Evolutionary conservation across 1,140 invertebrate genomes (phyloP).

Genomic region (Drosophila serrata): DNA sequence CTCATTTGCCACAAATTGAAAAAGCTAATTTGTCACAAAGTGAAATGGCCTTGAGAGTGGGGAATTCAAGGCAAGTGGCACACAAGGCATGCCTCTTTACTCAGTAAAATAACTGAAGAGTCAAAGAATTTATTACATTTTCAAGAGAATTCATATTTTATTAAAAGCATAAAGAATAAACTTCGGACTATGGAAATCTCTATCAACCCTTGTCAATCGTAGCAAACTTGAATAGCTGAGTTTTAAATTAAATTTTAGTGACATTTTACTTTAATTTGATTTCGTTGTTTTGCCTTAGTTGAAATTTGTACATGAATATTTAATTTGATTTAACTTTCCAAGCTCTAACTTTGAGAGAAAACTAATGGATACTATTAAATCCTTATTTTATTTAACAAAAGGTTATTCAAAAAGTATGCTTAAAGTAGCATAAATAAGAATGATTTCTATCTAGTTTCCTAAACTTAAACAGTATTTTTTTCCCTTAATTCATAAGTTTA

Average conservation of each 20-base stretch:
- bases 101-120: not conserved
- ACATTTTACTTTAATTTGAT: not conserved
- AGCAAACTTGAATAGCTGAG: not conserved
- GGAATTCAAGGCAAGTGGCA: not conserved
- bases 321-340: not conserved
- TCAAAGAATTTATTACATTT: not conserved
- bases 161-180: not conserved
- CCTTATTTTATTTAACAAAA: too few relatives aligned
- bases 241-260: not conserved
- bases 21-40: constrained; percentile 3
- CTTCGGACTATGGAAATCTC: not conserved
- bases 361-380: not conserved
- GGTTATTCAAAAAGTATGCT: not conserved
- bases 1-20: constrained; percentile 7
- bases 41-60: not conserved
- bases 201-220: not conserved
- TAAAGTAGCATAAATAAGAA: not conserved
- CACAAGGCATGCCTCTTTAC: not conserved
- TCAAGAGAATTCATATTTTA: not conserved
- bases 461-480: too few relatives aligned
- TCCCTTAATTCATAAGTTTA: not conserved
- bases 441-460: not conserved
- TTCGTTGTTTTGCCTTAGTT: not conserved
- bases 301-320: constrained; percentile 1
- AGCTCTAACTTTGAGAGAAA: not conserved